These are phyloP conservation scores for Maniola jurtina DNA, from an alignment of 1,140 invertebrate genomes.

Conservation along the genomic window DNA sequence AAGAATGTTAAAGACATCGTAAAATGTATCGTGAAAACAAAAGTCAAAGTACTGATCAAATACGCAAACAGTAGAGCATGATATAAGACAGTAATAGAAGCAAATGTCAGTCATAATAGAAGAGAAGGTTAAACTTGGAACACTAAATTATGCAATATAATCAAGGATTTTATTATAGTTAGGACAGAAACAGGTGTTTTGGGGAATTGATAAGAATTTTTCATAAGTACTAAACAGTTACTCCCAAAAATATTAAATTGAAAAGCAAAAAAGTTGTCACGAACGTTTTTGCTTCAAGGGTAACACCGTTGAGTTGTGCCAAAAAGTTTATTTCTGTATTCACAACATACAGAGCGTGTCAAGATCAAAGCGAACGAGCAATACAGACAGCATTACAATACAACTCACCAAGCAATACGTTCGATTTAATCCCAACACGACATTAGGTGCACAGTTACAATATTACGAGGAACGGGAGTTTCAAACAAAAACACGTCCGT, in stretches of 20 bases:
- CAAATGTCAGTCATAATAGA: background rate
- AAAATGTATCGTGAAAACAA: background rate
- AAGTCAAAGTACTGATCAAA: background rate
- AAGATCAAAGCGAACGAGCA: constrained; percentile 52
- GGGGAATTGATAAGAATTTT: background rate
- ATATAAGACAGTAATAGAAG: background rate
- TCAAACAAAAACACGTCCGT: constrained; percentile 44
- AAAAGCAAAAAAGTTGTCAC: constrained; percentile 19
- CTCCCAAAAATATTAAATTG: background rate
- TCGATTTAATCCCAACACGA: constrained; percentile 53
- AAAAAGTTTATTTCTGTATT: constrained; percentile 61
- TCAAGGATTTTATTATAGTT: background rate
- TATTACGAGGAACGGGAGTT: constrained; percentile 31
- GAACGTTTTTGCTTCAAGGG: constrained; percentile 42
- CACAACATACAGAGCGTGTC: constrained; percentile 30
- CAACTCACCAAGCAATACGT: constrained; percentile 53
- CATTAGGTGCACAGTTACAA: constrained; percentile 40
- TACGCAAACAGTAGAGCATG: background rate
- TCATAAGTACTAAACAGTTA: background rate
- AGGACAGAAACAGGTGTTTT: background rate
- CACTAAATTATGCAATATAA: background rate
- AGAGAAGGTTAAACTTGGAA: background rate
- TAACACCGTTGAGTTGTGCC: constrained; percentile 46
- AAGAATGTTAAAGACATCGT: background rate
- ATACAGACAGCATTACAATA: constrained; percentile 16